Conservation (phyloP, 2,797 vertebrate genomes). For the Danionella dracula region DNA sequence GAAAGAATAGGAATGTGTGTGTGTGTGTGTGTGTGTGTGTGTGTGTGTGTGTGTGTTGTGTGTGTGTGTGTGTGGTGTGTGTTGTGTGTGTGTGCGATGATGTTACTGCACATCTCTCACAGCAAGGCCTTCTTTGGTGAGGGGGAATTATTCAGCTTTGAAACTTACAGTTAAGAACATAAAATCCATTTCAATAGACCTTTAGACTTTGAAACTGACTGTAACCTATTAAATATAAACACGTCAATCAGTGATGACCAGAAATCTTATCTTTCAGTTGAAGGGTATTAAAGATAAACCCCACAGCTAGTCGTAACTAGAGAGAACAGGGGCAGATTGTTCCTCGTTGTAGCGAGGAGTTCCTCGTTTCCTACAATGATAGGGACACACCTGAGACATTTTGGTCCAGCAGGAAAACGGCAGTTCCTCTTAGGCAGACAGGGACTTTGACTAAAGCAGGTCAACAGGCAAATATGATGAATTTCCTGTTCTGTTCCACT, state of each 20-base stretch:
- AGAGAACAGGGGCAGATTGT: background rate
- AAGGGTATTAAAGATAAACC: background rate
- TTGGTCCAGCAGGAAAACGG: constrained; percentile 8
- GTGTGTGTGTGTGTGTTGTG: background rate
- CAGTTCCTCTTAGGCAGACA: constrained; percentile 15
- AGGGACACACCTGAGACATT: constrained; percentile 23
- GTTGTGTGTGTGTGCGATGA: background rate
- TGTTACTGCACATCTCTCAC: constrained; percentile 7
- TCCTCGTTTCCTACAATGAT: background rate
- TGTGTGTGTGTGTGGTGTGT: background rate
- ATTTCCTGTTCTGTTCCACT: background rate
- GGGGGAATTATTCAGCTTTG: background rate
- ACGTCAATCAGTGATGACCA: background rate
- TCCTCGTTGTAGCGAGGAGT: constrained; percentile 2
- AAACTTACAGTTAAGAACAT: background rate
- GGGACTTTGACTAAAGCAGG: background rate
- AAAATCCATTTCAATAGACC: background rate
- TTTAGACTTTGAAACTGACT: constrained; percentile 12
- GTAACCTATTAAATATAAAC: background rate
- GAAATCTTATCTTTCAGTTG: background rate
- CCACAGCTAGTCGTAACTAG: background rate
- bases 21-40: background rate
- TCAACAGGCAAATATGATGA: constrained; percentile 1
- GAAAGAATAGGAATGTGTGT: background rate
- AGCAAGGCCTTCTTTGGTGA: background rate